phyloP scores from a whole-genome alignment of 2,113 vertebrate species.

The Okapia johnstoni region DNA sequence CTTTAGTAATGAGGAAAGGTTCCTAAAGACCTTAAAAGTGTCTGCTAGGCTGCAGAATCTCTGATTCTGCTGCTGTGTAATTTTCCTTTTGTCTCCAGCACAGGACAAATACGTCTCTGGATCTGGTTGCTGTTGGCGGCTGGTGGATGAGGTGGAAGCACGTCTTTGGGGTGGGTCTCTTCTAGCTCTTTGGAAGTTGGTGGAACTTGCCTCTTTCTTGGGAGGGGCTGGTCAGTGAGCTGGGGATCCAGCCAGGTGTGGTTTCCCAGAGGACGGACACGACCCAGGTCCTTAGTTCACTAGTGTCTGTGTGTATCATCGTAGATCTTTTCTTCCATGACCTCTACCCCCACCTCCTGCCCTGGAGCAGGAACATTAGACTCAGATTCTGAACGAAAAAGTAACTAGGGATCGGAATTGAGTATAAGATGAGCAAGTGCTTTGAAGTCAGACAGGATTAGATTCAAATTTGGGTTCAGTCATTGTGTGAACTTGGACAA shows the following conservation, averaged over 20 bases:
- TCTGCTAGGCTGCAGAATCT: neutral
- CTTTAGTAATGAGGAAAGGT: neutral
- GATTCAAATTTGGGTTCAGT: neutral
- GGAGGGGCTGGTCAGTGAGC: neutral
- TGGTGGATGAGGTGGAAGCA: neutral
- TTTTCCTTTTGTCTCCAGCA: neutral
- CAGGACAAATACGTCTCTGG: neutral
- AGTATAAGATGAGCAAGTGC: neutral
- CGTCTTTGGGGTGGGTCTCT: neutral
- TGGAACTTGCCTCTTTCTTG: neutral
- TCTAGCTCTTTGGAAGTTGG: neutral
- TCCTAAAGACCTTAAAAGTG: neutral
- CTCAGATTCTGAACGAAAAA: neutral
- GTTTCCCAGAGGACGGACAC: neutral
- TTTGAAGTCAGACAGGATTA: neutral
- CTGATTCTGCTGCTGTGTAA: fast-evolving
- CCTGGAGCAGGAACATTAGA: neutral
- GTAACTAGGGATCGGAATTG: neutral
- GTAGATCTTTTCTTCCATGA: neutral
- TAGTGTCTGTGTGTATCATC: neutral
- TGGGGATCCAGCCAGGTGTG: neutral
- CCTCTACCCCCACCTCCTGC: too few species aligned
- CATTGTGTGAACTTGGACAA: neutral
- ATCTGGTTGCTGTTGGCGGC: neutral
- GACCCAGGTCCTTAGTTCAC: neutral